Conservation (phyloP, 2,113 vertebrate species). For the Dasyprocta punctata region DNA sequence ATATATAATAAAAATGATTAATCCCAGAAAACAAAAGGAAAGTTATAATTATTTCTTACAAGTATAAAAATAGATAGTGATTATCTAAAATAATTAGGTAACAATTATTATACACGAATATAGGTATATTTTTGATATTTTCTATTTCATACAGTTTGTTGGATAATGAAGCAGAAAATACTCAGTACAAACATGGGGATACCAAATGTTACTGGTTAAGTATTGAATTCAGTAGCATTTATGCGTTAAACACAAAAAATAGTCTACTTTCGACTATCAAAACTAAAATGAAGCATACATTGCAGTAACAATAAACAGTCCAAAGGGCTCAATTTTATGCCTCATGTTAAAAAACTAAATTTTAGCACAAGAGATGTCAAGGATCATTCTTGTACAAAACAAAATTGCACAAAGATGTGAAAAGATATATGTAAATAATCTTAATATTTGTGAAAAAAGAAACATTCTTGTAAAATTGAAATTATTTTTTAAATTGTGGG, state of each 20-base stretch:
- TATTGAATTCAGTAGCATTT: background rate
- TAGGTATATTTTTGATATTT: background rate
- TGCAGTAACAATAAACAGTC: background rate
- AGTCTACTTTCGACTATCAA: conserved; percentile 3
- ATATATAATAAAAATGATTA: background rate
- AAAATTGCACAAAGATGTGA: background rate
- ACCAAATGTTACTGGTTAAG: background rate
- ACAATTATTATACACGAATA: background rate
- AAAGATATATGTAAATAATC: background rate
- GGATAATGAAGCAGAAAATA: background rate
- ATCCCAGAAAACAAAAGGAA: background rate
- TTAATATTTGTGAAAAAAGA: background rate
- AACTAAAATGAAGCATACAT: background rate
- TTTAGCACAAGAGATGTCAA: background rate
- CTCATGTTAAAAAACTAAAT: background rate
- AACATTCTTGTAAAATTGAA: background rate
- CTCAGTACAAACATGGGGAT: background rate
- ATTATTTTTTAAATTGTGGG: background rate
- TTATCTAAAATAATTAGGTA: background rate
- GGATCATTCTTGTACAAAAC: background rate
- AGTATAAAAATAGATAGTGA: background rate
- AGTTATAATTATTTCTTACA: background rate
- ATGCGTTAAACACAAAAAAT: background rate
- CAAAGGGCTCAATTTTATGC: background rate
- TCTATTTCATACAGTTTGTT: background rate